Evolutionary conservation across 2,113 vertebrate species (phyloP).

Genomic region (Hucho hucho): DNA sequence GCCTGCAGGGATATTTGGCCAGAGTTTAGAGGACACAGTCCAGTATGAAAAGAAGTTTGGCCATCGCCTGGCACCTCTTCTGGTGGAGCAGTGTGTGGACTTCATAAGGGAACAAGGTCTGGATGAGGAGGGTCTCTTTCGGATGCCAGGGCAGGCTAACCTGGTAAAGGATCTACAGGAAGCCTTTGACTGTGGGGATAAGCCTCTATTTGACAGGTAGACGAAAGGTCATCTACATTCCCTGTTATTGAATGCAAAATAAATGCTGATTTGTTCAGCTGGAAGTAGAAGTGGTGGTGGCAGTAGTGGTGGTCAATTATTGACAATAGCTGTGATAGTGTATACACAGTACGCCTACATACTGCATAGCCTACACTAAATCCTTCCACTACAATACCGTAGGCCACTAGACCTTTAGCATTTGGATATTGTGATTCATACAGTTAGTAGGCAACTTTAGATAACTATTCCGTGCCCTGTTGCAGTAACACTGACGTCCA

Average conservation of each 20-base stretch:
- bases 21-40: slow-evolving; percentile 89
- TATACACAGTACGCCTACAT: background rate
- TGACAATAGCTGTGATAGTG: background rate
- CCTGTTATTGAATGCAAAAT: background rate
- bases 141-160: slow-evolving; percentile 94
- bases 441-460: too few relatives aligned
- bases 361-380: too few relatives aligned
- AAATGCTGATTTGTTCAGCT: background rate
- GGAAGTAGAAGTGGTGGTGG: background rate
- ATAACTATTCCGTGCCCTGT: background rate
- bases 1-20: slow-evolving; percentile 88
- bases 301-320: background rate
- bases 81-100: slow-evolving; percentile 95
- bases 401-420: too few relatives aligned
- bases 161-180: slow-evolving; percentile 94
- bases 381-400: too few relatives aligned
- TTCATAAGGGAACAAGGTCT: slow-evolving; percentile 90
- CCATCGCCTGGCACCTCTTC: slow-evolving; percentile 82
- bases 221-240: background rate
- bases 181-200: slow-evolving; percentile 91
- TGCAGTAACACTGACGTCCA: slow-evolving; percentile 93
- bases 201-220: slow-evolving; percentile 92
- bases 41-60: slow-evolving; percentile 86
- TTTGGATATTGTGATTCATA: background rate
- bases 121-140: slow-evolving; percentile 91